A percentile compares a stretch with the other conserved stretches of the same genome.
Evolutionary conservation across 2,888 invertebrate species (phyloP).

Genomic region (Diplazon laetatorius): DNA sequence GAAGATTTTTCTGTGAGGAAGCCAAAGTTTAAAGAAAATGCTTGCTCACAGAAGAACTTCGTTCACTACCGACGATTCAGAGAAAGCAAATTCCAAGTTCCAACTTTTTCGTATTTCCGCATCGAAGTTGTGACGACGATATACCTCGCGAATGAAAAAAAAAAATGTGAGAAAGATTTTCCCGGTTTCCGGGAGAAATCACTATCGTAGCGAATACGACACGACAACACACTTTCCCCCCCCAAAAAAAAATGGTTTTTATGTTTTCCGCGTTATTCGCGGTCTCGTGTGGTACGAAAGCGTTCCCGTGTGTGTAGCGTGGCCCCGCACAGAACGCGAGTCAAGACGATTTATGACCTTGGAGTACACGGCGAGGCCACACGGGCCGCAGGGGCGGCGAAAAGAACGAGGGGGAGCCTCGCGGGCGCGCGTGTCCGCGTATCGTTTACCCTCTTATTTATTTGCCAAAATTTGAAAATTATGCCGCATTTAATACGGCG

Average conservation of each 20-base stretch:
- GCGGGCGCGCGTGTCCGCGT: conserved; percentile 75
- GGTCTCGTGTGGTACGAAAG: conserved; percentile 1
- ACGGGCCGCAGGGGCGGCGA: conserved; percentile 36
- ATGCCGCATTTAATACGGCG: conserved; percentile 80
- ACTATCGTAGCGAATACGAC: conserved; percentile 29
- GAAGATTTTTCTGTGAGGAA: too few species aligned
- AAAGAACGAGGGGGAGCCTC: conserved; percentile 64
- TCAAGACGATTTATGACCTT: conserved; percentile 76
- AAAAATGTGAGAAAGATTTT: conserved; percentile 11
- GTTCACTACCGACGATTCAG: too few species aligned
- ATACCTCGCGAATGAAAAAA: too few species aligned
- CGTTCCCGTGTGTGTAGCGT: conserved; percentile 7
- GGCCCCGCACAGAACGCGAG: conserved; percentile 4
- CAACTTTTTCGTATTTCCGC: too few species aligned
- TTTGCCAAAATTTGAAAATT: conserved; percentile 81
- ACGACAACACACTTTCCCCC: conserved; percentile 36
- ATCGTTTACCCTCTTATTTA: conserved; percentile 81
- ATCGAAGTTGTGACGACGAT: too few species aligned
- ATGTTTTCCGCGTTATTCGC: not conserved
- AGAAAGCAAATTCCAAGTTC: too few species aligned
- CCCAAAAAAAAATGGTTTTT: conserved; percentile 22
- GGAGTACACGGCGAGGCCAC: conserved; percentile 34
- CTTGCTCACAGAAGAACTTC: too few species aligned
- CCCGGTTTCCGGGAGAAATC: conserved; percentile 20
- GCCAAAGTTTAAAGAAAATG: too few species aligned